phyloP scores from a whole-genome alignment of 2,113 vertebrate genomes.

The Oenanthe melanoleuca region DNA sequence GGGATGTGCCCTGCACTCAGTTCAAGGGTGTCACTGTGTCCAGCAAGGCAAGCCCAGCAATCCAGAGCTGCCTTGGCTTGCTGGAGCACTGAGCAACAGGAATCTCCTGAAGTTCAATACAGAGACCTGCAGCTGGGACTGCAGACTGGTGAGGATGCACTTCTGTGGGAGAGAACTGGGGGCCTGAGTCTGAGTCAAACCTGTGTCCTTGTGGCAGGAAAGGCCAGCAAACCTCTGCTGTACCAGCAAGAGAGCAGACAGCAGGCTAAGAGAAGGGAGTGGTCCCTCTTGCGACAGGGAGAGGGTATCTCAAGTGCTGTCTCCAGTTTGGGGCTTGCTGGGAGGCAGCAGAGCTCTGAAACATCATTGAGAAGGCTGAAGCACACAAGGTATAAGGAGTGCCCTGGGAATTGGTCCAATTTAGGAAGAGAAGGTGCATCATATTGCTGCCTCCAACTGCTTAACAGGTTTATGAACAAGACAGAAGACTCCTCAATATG shows the following conservation, averaged over 20 bases:
- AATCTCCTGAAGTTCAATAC: not conserved
- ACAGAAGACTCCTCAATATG: not conserved
- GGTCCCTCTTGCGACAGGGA: not conserved
- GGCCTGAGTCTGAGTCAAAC: not conserved
- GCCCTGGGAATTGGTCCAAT: not conserved
- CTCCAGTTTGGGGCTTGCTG: not conserved
- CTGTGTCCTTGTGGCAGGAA: not conserved
- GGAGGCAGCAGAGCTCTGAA: not conserved
- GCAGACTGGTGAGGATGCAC: not conserved
- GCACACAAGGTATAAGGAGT: not conserved
- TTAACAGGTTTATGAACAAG: not conserved
- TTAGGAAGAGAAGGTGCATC: not conserved
- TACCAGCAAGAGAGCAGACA: not conserved
- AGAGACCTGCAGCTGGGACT: not conserved
- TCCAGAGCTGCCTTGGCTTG: not conserved
- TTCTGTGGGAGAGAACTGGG: not conserved
- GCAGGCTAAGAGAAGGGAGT: not conserved
- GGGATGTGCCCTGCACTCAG: not conserved
- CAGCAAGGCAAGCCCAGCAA: not conserved
- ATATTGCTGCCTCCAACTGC: not conserved
- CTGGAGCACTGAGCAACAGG: not conserved
- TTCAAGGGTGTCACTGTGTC: rapidly evolving
- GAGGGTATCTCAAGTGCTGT: not conserved
- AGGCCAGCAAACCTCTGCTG: not conserved
- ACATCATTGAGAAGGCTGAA: not conserved